Percentiles rank a stretch among this genome's conserved stretches.
Evolutionary conservation across 2,797 vertebrate genomes (phyloP).

Genomic region (Sebastes reedi): DNA sequence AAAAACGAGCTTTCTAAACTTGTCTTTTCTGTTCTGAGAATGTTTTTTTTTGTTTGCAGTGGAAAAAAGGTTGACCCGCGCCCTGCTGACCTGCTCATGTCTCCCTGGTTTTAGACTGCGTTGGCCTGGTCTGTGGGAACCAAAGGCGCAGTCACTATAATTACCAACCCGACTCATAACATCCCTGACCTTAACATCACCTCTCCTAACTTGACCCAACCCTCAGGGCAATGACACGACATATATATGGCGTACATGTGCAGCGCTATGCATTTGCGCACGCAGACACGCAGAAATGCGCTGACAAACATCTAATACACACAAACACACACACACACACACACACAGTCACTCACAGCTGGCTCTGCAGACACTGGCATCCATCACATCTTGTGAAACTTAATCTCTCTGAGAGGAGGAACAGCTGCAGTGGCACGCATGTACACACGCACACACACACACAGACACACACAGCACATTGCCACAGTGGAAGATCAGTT

Average conservation of each 20-base stretch:
- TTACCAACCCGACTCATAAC: slow-evolving; percentile 62
- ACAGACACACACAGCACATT: slow-evolving; percentile 9
- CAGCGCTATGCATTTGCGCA: neutral
- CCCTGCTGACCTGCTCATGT: slow-evolving; percentile 27
- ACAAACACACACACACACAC: neutral
- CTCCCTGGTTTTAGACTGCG: slow-evolving; percentile 39
- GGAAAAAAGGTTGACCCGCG: slow-evolving; percentile 17
- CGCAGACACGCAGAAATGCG: slow-evolving; percentile 35
- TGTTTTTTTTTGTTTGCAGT: slow-evolving; percentile 1
- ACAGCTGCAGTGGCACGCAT: slow-evolving; percentile 72
- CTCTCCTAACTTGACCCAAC: slow-evolving; percentile 52
- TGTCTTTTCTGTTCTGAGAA: slow-evolving; percentile 1
- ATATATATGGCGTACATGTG: slow-evolving; percentile 3
- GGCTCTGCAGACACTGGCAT: slow-evolving; percentile 73
- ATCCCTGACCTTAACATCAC: slow-evolving; percentile 59
- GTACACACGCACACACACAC: neutral
- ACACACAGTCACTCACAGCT: slow-evolving; percentile 57
- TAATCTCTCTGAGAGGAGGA: slow-evolving; percentile 73
- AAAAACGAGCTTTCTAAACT: neutral
- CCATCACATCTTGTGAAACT: slow-evolving; percentile 79
- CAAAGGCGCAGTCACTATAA: slow-evolving; percentile 64
- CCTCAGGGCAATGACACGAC: slow-evolving; percentile 27
- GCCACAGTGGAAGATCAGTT: slow-evolving; percentile 57
- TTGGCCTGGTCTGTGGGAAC: slow-evolving; percentile 66
- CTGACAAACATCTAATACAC: slow-evolving; percentile 43